phyloP scores from a whole-genome alignment of 2,797 vertebrate species.

The Siniperca undulata region DNA sequence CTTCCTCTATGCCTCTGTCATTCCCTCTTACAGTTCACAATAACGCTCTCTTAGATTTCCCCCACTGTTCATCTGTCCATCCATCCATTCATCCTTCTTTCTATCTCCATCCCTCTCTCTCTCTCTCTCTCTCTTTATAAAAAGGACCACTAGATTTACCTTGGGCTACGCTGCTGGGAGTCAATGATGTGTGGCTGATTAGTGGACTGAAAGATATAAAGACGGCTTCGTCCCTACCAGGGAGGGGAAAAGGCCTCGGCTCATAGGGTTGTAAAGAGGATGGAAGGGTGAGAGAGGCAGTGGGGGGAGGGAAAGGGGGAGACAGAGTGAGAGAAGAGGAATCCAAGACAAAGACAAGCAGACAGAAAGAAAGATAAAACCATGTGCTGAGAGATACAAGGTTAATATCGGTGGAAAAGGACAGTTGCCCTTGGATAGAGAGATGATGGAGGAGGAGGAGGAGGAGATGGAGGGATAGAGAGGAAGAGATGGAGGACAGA shows the following conservation, averaged over 20 bases:
- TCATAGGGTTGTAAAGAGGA: constrained; percentile 22
- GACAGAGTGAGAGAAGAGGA: neutral
- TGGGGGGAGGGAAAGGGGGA: neutral
- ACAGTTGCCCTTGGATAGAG: constrained; percentile 63
- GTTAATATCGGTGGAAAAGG: constrained; percentile 63
- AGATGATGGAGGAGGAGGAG: constrained; percentile 14
- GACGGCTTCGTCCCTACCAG: constrained; percentile 5
- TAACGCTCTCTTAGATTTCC: neutral
- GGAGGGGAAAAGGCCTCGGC: constrained; percentile 13
- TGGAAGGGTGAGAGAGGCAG: constrained; percentile 5
- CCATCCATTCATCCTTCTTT: constrained; percentile 30
- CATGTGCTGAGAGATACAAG: constrained; percentile 53
- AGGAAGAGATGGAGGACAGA: constrained; percentile 63
- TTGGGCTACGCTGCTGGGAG: constrained; percentile 63
- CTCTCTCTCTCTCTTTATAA: constrained; percentile 34
- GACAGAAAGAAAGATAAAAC: constrained; percentile 15
- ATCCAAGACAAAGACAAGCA: constrained; percentile 1
- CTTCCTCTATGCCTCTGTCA: neutral
- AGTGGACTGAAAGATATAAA: constrained; percentile 53
- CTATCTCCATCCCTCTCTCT: constrained; percentile 8
- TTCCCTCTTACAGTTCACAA: constrained; percentile 1
- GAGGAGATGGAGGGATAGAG: constrained; percentile 55
- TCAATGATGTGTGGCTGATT: constrained; percentile 56
- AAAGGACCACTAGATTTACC: constrained; percentile 64
- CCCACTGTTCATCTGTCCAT: constrained; percentile 20